phyloP scores from a whole-genome alignment of 2,113 vertebrate genomes.

The Enhydra lutris region DNA sequence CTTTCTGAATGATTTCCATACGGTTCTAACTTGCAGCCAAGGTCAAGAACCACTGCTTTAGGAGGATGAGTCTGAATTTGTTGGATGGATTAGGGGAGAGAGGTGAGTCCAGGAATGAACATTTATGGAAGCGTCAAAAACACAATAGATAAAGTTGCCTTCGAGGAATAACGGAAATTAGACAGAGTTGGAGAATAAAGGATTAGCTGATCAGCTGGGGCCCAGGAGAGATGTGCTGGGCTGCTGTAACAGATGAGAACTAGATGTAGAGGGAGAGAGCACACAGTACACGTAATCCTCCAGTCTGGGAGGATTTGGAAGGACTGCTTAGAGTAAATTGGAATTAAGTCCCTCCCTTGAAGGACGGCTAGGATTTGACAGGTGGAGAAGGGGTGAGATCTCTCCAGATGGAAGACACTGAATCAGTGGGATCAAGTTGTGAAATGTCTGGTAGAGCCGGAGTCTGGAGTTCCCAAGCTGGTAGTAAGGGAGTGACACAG shows the following conservation, averaged over 20 bases:
- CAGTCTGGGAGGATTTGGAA: neutral
- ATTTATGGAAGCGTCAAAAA: too few relatives aligned
- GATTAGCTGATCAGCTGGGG: neutral
- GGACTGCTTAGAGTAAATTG: neutral
- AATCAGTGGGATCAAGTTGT: neutral
- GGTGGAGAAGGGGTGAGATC: neutral
- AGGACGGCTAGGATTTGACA: neutral
- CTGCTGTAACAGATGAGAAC: neutral
- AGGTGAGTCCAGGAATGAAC: neutral
- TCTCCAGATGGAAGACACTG: neutral
- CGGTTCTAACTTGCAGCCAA: neutral
- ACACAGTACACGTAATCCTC: neutral
- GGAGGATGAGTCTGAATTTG: neutral
- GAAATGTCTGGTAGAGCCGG: neutral
- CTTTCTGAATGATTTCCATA: neutral
- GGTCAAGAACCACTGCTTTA: neutral
- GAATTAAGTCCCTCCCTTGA: neutral
- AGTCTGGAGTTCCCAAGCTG: neutral
- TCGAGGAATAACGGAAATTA: neutral
- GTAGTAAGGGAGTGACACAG: neutral
- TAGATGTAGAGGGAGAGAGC: too few relatives aligned
- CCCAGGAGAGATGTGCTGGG: neutral
- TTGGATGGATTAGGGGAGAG: neutral
- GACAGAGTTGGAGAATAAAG: neutral
- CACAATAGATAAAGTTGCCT: neutral